Evolutionary conservation across 2,113 vertebrate species (phyloP).

Genomic region (Ranitomeya imitator): DNA sequence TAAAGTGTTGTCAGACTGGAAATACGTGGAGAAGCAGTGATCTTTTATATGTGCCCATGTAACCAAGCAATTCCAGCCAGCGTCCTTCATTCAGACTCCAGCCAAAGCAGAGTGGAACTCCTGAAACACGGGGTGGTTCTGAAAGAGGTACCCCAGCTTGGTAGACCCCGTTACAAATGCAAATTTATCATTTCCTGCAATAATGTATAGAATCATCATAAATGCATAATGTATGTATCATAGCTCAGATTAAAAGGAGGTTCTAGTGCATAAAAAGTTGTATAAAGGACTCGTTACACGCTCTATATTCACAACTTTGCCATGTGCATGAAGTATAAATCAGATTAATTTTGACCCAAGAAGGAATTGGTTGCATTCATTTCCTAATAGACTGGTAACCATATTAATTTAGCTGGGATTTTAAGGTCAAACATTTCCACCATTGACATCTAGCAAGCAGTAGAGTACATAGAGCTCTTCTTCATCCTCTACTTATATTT

Average conservation of each 20-base stretch:
- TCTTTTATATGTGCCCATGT: too few relatives aligned
- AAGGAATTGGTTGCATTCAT: background rate
- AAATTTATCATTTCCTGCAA: background rate
- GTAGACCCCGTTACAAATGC: too few relatives aligned
- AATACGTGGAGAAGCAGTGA: too few relatives aligned
- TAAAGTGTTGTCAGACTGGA: too few relatives aligned
- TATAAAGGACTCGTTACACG: too few relatives aligned
- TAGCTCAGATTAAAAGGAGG: background rate
- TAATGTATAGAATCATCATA: background rate
- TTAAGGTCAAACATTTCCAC: background rate
- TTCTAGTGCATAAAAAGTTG: background rate
- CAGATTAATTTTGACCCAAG: background rate
- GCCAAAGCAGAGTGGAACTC: too few relatives aligned
- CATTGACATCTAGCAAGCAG: background rate
- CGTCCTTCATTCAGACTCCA: too few relatives aligned
- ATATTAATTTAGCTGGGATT: background rate
- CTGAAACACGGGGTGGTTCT: too few relatives aligned
- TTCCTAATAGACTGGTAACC: background rate
- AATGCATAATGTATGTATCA: background rate
- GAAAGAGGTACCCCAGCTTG: too few relatives aligned
- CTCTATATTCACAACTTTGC: background rate
- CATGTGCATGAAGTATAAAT: background rate
- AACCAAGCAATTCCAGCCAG: too few relatives aligned
- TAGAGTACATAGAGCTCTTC: background rate
- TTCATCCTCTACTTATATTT: background rate